These are phyloP conservation scores for Cromileptes altivelis DNA, from an alignment of 2,113 vertebrate species.

Conservation along the genomic window DNA sequence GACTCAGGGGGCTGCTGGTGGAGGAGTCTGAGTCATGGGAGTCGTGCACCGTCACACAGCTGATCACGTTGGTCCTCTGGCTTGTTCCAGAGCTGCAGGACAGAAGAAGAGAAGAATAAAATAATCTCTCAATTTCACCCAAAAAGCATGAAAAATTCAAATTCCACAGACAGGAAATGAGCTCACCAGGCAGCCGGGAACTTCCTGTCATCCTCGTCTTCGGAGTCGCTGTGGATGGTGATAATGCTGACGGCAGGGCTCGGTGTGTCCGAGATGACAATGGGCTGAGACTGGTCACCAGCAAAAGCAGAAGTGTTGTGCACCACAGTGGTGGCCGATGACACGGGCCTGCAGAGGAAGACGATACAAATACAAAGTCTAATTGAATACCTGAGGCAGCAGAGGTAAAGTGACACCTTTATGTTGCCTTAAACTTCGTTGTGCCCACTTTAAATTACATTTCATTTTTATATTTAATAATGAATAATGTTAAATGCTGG, in stretches of 20 bases:
- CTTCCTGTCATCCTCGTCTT: constrained; percentile 96
- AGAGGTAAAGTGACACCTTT: neutral
- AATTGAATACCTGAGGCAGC: neutral
- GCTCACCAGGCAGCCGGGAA: constrained; percentile 88
- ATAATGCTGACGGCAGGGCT: constrained; percentile 98
- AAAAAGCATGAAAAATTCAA: too few relatives aligned
- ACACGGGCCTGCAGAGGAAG: constrained; percentile 81
- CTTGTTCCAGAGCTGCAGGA: constrained; percentile 87
- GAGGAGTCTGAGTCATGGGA: constrained; percentile 98
- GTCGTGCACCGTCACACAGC: constrained; percentile 97
- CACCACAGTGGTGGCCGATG: constrained; percentile 85
- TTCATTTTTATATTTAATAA: neutral
- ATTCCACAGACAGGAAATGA: neutral
- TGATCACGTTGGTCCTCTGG: constrained; percentile 96
- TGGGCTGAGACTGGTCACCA: constrained; percentile 91
- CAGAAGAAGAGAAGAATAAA: neutral
- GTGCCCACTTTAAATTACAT: neutral
- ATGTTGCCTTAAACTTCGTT: neutral
- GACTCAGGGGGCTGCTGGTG: constrained; percentile 90
- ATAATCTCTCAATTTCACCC: too few relatives aligned
- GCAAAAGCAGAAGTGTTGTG: constrained; percentile 87
- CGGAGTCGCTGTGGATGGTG: constrained; percentile 97
- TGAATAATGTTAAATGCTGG: too few relatives aligned
- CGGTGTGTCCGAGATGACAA: constrained; percentile 96
- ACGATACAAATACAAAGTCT: neutral